Base-by-base conservation (phyloP, 2,888 invertebrate species). In the Bombylius discolor region DNA sequence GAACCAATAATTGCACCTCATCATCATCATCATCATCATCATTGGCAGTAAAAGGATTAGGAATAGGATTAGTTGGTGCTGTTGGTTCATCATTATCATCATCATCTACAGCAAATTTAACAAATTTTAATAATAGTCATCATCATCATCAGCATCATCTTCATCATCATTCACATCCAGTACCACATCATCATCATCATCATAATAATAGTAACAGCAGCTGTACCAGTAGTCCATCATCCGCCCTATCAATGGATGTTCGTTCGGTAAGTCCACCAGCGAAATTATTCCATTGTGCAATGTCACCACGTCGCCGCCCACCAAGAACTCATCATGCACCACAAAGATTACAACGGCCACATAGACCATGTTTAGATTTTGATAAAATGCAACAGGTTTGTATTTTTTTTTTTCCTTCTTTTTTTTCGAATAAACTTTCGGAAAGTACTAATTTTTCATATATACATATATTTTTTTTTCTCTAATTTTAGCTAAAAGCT, bases 311-410 rank as follows among this genome's bases (percentile, higher is more conserved):
- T 68, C 76, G 81, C 71, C 73, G 81, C 72, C 76, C 83, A 73
- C 78, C 84, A 65, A 83, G 84, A 71, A 70, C 73, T 59, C 73
- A 73, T 51, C 73, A 73, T 61, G 70, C 74, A 65, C 72, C 71
- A 60, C 72, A 72, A 67, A 68, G 73, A 68, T 66, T 75, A 63
- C 74, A 81, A 33, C 83, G 87, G 73, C 78, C 84, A 64, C 86
- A 86, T 70, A 81, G 93, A 70, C 94, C 94, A 63, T 92, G 91
- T 75, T 82, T 94, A 69, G 93, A 94, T 79, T 93, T 94, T 73
- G 94, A 94, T 76, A 94, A 94, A 79, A 94, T 94, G 93, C 93
- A 93, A 79, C 90, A 91, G 86, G 91, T 91, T 77, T 77, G 78
- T 67, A 67, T 46, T 11, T 8, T 39, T 49, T 47, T 6, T 3